Evolutionary conservation across 2,797 vertebrate species (phyloP).

Genomic region (Hylomyscus alleni): DNA sequence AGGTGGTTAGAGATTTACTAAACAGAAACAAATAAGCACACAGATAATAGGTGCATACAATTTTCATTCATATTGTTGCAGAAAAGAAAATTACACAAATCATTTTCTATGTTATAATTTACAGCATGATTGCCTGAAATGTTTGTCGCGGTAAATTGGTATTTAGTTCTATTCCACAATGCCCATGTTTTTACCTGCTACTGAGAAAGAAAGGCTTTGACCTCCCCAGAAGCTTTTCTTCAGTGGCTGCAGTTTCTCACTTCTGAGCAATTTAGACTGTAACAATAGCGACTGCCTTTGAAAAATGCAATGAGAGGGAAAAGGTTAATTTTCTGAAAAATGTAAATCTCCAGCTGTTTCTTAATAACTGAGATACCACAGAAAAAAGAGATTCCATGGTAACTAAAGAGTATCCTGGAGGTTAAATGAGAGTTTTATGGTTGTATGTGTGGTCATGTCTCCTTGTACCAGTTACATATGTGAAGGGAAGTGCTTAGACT

Average conservation of each 20-base stretch:
- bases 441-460: not conserved
- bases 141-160: slow-evolving; percentile 53
- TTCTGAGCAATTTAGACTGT: slow-evolving; percentile 56
- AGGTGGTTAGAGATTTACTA: not conserved
- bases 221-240: slow-evolving; percentile 33
- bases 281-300: slow-evolving; percentile 53
- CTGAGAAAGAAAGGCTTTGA: slow-evolving; percentile 20
- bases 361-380: slow-evolving; percentile 60
- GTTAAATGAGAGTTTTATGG: slow-evolving; percentile 51
- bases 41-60: not conserved
- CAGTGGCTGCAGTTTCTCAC: not conserved
- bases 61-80: slow-evolving; percentile 48
- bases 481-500: not conserved
- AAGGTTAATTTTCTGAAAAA: slow-evolving; percentile 73
- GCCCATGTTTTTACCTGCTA: not conserved
- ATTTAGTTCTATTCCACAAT: slow-evolving; percentile 44
- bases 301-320: slow-evolving; percentile 43
- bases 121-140: not conserved
- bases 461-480: not conserved
- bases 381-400: slow-evolving; percentile 6
- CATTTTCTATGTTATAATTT: slow-evolving; percentile 5
- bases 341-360: slow-evolving; percentile 69
- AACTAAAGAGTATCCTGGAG: slow-evolving; percentile 30
- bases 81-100: slow-evolving; percentile 4
- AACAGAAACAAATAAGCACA: not conserved